These are phyloP conservation scores for Sciaenops ocellatus DNA, from an alignment of 2,797 vertebrate species.

Conservation along the genomic window DNA sequence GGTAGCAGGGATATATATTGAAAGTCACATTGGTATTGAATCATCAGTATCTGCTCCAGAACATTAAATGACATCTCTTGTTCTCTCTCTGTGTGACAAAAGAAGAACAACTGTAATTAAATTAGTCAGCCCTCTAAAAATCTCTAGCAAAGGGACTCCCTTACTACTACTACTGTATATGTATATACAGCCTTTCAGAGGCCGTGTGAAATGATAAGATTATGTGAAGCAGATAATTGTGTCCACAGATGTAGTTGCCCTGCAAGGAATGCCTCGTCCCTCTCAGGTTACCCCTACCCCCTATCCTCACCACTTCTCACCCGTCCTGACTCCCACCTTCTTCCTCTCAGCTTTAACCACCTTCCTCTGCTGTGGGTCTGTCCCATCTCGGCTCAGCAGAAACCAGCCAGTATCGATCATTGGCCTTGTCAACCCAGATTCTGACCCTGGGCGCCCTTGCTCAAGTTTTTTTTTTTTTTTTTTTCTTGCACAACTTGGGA, in stretches of 20 bases:
- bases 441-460: neutral
- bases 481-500: conserved; percentile 45
- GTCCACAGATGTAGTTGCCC: conserved; percentile 86
- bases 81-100: neutral
- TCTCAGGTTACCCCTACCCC: conserved; percentile 82
- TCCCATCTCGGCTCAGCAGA: conserved; percentile 47
- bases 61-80: neutral
- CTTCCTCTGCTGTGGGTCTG: conserved; percentile 21
- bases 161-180: neutral
- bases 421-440: neutral
- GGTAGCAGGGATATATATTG: neutral
- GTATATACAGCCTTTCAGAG: conserved; percentile 20
- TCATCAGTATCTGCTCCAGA: neutral
- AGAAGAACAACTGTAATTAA: neutral
- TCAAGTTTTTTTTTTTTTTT: conserved; percentile 8
- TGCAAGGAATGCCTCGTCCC: conserved; percentile 82
- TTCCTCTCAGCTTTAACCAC: conserved; percentile 55
- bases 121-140: neutral
- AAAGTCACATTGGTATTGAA: conserved; percentile 22
- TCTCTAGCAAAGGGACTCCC: neutral
- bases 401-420: neutral
- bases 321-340: conserved; percentile 66
- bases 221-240: conserved; percentile 82
- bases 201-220: conserved; percentile 76
- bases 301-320: conserved; percentile 64